Evolutionary conservation across 2,797 vertebrate genomes (phyloP).

Genomic region (Neosilurus hyrtlii): DNA sequence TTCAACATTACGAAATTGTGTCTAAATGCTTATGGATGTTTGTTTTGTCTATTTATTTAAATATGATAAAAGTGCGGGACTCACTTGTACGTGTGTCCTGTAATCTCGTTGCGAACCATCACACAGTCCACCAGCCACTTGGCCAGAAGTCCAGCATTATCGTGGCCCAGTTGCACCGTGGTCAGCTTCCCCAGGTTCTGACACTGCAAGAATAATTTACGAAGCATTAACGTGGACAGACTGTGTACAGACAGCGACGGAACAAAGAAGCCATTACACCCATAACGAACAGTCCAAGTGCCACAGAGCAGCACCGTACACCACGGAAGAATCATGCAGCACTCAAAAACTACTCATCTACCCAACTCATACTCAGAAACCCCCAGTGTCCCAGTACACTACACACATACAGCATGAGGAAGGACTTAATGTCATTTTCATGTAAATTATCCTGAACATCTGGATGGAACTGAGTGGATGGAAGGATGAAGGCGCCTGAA

Average conservation of each 20-base stretch:
- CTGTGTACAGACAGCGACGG: no score
- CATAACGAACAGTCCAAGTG: not conserved
- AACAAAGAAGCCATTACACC: not conserved
- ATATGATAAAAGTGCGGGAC: slow-evolving; percentile 15
- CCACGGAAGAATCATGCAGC: slow-evolving; percentile 14
- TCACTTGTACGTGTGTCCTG: slow-evolving; percentile 95
- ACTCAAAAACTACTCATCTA: slow-evolving; percentile 14
- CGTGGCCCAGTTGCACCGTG: slow-evolving; percentile 93
- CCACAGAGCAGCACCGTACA: not conserved
- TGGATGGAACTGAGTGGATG: not conserved
- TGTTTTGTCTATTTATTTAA: no score
- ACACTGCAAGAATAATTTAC: slow-evolving; percentile 73
- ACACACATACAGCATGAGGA: not conserved
- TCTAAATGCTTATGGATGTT: no score
- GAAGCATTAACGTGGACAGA: not conserved
- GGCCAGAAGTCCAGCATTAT: slow-evolving; percentile 94
- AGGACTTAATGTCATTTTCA: slow-evolving; percentile 38
- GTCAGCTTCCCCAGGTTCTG: slow-evolving; percentile 96
- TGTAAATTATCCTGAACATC: not conserved
- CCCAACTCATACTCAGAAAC: not conserved
- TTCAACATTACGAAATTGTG: no score
- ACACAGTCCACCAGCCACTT: slow-evolving; percentile 98
- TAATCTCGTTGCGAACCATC: slow-evolving; percentile 97
- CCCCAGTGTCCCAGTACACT: not conserved
- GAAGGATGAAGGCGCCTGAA: not conserved